Percentiles rank a stretch among this genome's conserved stretches.
phyloP scores from a whole-genome alignment of 1,140 invertebrate species.

The Drosophila orena region DNA sequence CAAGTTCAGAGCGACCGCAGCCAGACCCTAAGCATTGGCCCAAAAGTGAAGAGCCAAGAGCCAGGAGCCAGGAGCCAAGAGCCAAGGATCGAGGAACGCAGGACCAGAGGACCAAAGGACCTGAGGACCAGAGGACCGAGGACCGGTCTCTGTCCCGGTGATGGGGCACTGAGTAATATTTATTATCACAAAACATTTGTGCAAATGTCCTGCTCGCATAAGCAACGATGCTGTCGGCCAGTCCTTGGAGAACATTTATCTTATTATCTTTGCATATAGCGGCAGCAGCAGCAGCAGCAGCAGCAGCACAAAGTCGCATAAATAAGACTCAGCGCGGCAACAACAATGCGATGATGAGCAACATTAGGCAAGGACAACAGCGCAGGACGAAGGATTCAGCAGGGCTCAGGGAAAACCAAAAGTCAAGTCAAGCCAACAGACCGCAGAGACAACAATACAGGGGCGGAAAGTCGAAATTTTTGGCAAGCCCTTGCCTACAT shows the following conservation, averaged over 20 bases:
- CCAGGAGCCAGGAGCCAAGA: not conserved
- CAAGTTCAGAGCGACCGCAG: slow-evolving; percentile 22
- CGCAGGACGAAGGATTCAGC: slow-evolving; percentile 64
- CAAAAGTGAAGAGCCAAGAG: not conserved
- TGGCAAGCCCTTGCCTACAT: slow-evolving; percentile 58
- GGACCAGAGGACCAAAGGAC: not conserved
- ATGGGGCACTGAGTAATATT: slow-evolving; percentile 80
- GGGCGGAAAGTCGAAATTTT: slow-evolving; percentile 58
- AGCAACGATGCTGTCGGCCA: slow-evolving; percentile 77
- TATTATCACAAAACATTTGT: slow-evolving; percentile 83
- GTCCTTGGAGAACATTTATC: slow-evolving; percentile 82
- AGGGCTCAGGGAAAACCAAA: slow-evolving; percentile 76
- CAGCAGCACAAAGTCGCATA: slow-evolving; percentile 71
- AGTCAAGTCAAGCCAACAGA: slow-evolving; percentile 80
- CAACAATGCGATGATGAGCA: slow-evolving; percentile 75
- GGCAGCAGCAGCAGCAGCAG: slow-evolving; percentile 43
- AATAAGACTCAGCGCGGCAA: slow-evolving; percentile 78
- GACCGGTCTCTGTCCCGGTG: slow-evolving; percentile 53
- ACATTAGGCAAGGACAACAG: slow-evolving; percentile 82
- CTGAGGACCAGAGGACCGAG: slow-evolving; percentile 13
- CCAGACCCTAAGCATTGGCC: slow-evolving; percentile 51
- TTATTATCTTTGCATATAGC: slow-evolving; percentile 82
- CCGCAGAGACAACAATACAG: slow-evolving; percentile 57
- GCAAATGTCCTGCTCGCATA: slow-evolving; percentile 80
- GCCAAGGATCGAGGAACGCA: too few relatives aligned